Base-by-base conservation (phyloP, 2,888 invertebrate genomes). In the Hyles lineata region DNA sequence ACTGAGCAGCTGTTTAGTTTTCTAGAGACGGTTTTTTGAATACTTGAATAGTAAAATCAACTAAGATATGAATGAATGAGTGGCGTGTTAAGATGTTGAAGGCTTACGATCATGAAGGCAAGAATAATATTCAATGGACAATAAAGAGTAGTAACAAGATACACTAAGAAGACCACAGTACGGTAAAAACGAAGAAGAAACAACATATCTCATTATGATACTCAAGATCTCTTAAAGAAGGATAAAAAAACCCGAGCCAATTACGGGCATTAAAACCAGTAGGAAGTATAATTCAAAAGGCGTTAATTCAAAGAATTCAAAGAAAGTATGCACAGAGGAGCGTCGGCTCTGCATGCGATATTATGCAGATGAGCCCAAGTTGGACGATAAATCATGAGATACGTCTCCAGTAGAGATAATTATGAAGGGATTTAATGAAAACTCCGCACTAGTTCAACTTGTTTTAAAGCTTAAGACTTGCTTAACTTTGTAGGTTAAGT, bases 321-420 rank as follows among this genome's bases (percentile, higher is more conserved):
- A 35, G 17, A 70, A 71, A 29, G 52, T 60, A 43, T 60, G 23
- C 60, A 60, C 70, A 75, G 60, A 73, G 74, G 23, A 32, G 74
- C 59, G 52, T 55, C 23, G 72, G 61, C 70, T 71, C 55, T 21
- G 67, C 62, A 25, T 70, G 73, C n/a, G 70, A 55, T 79, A 83
- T 82, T 87, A 89, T 88, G 86, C 83, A 88, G 86, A 89, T 86
- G 78, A 81, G 79, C 74, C 74, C 74, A 82, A 83, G 78, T 83
- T 82, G 77, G 72, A 75, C 78, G 77, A 79, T 88, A 87, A 89
- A 89, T 90, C 89, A 86, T 78, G 74, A 76, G 74, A 74, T 81
- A 76, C 79, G 85, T 81, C 82, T 74, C 75, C 81, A 62, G 82
- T 82, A 82, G 80, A 84, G 86, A 85, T 86, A 86, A 87, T 87